Conservation (phyloP, 1,140 invertebrate species). For the Maconellicoccus hirsutus region DNA sequence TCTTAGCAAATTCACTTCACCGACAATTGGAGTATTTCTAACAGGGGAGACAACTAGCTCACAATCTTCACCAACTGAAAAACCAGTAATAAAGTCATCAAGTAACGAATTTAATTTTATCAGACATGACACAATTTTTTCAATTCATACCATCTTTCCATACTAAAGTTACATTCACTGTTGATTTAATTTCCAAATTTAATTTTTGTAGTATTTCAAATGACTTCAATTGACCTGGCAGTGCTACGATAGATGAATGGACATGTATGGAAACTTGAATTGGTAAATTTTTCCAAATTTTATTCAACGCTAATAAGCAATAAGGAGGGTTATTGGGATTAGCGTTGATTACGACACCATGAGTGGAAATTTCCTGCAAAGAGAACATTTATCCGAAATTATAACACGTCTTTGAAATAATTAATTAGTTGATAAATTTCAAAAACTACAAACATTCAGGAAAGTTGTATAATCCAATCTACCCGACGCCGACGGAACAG, state of each 20-base stretch:
- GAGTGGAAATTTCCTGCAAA: background rate
- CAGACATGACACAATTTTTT: background rate
- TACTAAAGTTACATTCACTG: constrained; percentile 52
- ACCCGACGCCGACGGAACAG: background rate
- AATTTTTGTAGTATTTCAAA: constrained; percentile 29
- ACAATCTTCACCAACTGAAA: constrained; percentile 38
- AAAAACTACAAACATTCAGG: too few relatives aligned
- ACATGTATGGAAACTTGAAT: constrained; percentile 42
- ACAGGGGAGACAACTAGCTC: constrained; percentile 36
- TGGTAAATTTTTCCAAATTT: constrained; percentile 38
- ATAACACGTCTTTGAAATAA: too few relatives aligned
- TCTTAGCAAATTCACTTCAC: constrained; percentile 46
- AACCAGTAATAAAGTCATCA: constrained; percentile 32
- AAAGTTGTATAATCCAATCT: background rate
- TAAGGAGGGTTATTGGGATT: constrained; percentile 52
- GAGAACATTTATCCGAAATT: constrained; percentile 37
- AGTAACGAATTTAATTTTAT: background rate
- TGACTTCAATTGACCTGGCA: constrained; percentile 32
- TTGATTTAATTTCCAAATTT: constrained; percentile 31
- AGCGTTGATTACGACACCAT: constrained; percentile 50
- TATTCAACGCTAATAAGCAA: constrained; percentile 48
- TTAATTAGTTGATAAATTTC: too few relatives aligned
- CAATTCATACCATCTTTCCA: constrained; percentile 56
- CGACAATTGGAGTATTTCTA: constrained; percentile 34
- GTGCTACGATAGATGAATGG: constrained; percentile 48